A percentile compares a stretch with the other conserved stretches of the same genome.
Conservation (phyloP, 2,797 vertebrate genomes). For the Microtus obscurus region DNA sequence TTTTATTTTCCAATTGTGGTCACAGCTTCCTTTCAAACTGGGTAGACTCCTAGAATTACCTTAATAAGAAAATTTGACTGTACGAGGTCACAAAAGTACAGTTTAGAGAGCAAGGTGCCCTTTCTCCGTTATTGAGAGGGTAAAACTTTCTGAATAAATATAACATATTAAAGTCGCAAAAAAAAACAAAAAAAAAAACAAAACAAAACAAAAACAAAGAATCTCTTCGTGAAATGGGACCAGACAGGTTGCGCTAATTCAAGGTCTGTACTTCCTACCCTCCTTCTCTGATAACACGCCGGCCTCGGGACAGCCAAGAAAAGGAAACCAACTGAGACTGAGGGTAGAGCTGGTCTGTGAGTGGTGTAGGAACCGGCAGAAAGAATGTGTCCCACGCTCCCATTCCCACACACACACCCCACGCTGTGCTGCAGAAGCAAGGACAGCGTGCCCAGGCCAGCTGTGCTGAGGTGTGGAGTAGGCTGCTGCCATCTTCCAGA, state of each 20-base stretch:
- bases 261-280: neutral
- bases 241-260: neutral
- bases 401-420: too few species aligned
- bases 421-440: neutral
- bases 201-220: neutral
- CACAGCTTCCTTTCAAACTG: neutral
- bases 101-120: neutral
- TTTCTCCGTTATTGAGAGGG: neutral
- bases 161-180: neutral
- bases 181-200: neutral
- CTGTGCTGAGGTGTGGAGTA: neutral
- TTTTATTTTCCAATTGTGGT: neutral
- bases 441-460: accelerated
- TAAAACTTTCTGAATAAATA: neutral
- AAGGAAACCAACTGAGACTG: neutral
- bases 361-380: neutral
- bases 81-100: neutral
- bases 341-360: neutral
- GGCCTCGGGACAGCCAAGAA: neutral
- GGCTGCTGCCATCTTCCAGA: neutral
- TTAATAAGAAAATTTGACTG: neutral
- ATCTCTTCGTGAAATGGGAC: neutral
- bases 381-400: too few species aligned
- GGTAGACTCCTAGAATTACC: neutral
- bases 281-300: neutral